These are phyloP conservation scores for Centropyge bicolor DNA, from an alignment of 2,797 vertebrate genomes.

Conservation along the genomic window DNA sequence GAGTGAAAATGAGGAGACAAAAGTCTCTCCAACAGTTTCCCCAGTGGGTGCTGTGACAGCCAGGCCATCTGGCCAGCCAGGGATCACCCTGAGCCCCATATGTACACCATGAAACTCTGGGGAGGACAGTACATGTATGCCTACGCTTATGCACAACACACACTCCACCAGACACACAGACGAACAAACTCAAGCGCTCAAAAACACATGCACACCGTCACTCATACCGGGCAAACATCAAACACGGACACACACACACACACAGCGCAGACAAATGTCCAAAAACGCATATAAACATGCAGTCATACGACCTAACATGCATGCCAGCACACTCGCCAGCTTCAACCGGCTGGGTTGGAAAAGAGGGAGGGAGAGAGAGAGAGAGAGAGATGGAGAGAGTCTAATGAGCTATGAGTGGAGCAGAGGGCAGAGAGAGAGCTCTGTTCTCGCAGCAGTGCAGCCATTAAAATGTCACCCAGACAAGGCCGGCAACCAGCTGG, in stretches of 20 bases:
- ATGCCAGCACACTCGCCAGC: conserved; percentile 19
- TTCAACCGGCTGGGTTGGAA: conserved; percentile 1
- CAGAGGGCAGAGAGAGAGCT: conserved; percentile 59
- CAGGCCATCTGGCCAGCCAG: conserved; percentile 76
- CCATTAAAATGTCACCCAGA: conserved; percentile 80
- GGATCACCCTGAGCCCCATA: conserved; percentile 70
- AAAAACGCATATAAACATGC: conserved; percentile 44
- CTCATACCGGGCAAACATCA: conserved; percentile 27
- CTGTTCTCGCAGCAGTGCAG: conserved; percentile 70
- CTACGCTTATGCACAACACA: conserved; percentile 35
- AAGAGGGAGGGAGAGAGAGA: conserved; percentile 27
- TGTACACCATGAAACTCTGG: conserved; percentile 61
- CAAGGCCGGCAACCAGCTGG: conserved; percentile 72
- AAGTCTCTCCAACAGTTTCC: conserved; percentile 59
- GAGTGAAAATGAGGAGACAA: conserved; percentile 30
- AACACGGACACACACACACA: conserved; percentile 13
- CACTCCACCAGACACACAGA: conserved; percentile 12
- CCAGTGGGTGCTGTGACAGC: conserved; percentile 66
- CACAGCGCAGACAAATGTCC: not conserved
- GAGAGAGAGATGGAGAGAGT: conserved; percentile 25
- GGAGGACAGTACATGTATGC: conserved; percentile 54
- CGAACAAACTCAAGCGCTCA: conserved; percentile 20
- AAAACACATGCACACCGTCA: conserved; percentile 22
- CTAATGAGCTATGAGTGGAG: conserved; percentile 68
- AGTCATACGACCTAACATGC: conserved; percentile 18